phyloP scores from a whole-genome alignment of 2,888 invertebrate genomes.

The Platycnemis pennipes region DNA sequence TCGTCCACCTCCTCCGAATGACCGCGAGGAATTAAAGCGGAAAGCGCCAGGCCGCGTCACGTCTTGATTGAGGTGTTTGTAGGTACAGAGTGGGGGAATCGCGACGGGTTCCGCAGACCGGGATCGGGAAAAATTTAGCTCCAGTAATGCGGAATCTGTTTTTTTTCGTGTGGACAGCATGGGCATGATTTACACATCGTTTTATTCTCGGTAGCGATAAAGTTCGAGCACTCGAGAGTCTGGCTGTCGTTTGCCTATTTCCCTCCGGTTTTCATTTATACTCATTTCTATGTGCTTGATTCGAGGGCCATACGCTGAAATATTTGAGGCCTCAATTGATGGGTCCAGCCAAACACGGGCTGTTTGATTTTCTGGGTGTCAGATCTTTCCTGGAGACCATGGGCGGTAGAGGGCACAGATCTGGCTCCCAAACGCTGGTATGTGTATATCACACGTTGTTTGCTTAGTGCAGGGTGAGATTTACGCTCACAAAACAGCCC shows the following conservation, averaged over 20 bases:
- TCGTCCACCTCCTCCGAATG: background rate
- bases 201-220: background rate
- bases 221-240: background rate
- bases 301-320: background rate
- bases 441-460: too few relatives aligned
- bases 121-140: background rate
- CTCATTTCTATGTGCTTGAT: background rate
- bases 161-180: background rate
- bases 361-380: too few relatives aligned
- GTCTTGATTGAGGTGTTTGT: slow-evolving; percentile 11
- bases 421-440: too few relatives aligned
- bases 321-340: background rate
- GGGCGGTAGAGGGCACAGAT: too few relatives aligned
- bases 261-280: background rate
- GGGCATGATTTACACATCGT: background rate
- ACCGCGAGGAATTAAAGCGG: background rate
- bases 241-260: background rate
- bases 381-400: too few relatives aligned
- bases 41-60: background rate
- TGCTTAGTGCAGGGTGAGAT: too few relatives aligned
- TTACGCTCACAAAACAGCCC: too few relatives aligned
- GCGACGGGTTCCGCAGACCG: background rate
- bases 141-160: background rate
- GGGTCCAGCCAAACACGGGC: too few relatives aligned
- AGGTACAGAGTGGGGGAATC: background rate